phyloP scores from a whole-genome alignment of 2,113 vertebrate genomes.

The Orthonyx spaldingii region DNA sequence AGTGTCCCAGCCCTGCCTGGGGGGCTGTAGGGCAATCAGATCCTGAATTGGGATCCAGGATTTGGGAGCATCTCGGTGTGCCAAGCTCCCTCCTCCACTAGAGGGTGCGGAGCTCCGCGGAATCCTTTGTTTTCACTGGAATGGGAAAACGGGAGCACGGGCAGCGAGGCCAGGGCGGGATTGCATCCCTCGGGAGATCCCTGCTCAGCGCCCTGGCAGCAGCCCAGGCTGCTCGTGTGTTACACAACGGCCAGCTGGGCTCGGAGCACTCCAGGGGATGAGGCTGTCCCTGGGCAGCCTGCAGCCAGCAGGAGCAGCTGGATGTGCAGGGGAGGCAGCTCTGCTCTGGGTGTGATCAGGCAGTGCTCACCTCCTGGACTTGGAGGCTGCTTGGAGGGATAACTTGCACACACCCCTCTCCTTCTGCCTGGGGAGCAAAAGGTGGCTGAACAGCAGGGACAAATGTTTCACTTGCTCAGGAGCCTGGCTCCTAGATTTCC shows the following conservation, averaged over 20 bases:
- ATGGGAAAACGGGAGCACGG: not conserved
- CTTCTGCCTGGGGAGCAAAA: not conserved
- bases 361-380: not conserved
- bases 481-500: not conserved
- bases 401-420: not conserved
- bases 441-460: not conserved
- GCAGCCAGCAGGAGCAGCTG: not conserved
- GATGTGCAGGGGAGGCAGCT: not conserved
- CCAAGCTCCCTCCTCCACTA: not conserved
- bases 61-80: not conserved
- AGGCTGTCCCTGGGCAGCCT: not conserved
- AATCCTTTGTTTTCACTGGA: not conserved
- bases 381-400: not conserved
- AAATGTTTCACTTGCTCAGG: not conserved
- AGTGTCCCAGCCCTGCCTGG: not conserved
- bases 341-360: not conserved
- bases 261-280: fast-evolving
- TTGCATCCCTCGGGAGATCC: not conserved
- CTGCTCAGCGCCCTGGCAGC: not conserved
- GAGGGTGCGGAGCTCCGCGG: not conserved
- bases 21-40: no score
- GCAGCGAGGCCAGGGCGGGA: not conserved
- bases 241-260: not conserved
- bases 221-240: not conserved
- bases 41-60: not conserved